Conservation (phyloP, 1,140 invertebrate species). For the Potamilus streckersoni region DNA sequence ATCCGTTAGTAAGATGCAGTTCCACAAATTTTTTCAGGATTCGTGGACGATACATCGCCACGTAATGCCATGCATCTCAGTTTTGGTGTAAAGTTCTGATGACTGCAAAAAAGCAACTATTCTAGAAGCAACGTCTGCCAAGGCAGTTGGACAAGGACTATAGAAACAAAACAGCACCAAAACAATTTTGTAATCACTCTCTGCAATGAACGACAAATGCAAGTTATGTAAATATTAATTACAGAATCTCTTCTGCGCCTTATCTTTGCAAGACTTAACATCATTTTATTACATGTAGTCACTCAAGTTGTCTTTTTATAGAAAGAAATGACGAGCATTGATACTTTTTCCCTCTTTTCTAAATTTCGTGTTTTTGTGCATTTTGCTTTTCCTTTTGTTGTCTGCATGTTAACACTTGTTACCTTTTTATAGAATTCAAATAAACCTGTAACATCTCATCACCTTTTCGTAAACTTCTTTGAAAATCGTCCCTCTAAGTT, state of each 20-base stretch:
- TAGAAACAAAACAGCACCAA: not conserved
- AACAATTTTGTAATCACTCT: not conserved
- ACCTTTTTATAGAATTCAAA: not conserved
- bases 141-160: not conserved
- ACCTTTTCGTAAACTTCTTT: not conserved
- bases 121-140: slow-evolving; percentile 2
- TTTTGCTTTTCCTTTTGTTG: not conserved
- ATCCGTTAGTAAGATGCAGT: not conserved
- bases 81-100: slow-evolving; percentile 4
- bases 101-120: slow-evolving; percentile 2
- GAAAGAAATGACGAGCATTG: not conserved
- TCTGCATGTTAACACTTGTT: not conserved
- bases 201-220: not conserved
- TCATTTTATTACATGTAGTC: not conserved
- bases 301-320: slow-evolving; percentile 19
- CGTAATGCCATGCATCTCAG: not conserved
- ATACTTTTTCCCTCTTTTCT: not conserved
- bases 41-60: not conserved
- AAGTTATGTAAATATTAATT: slow-evolving; percentile 13
- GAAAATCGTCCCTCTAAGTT: not conserved
- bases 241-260: slow-evolving; percentile 7
- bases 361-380: not conserved
- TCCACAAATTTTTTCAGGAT: slow-evolving; percentile 5
- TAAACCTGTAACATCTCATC: not conserved
- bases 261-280: not conserved